Evolutionary conservation across 2,888 invertebrate species (phyloP), one percentile per base, ranked within the genome.

Genomic region (Seira ritae): DNA sequence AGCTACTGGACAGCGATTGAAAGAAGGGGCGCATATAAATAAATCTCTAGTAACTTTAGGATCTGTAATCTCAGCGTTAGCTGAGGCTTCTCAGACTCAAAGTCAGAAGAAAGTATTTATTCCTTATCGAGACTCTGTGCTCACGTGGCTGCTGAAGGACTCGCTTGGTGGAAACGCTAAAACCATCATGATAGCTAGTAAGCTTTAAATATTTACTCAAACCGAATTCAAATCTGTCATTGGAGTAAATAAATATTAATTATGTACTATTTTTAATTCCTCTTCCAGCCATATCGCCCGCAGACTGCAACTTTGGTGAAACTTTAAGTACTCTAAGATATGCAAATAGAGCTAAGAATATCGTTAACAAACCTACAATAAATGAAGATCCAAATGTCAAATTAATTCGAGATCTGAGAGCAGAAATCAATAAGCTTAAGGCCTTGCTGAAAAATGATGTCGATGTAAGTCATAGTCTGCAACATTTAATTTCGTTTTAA

Each of bases 331-430:
- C 97, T 0, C 91, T 97, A 71, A 93, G 96, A 8, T 97, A 97
- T 91, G 96, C 97, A 1, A 96, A 97, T 91, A 92, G 96, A 85
- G 97, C 97, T 23, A 96, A 96, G 92, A 96, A 96, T 90, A 97
- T 97, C 88, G 95, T 96, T 90, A 97, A 97, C 91, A 96, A 96
- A 90, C 96, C 96, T 0, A 96, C 96, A 50, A 95, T 97, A 90
- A 97, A 97, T 91, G 96, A 97, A 91, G 97, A 97, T 91, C 94
- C 95, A 20, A 96, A 96, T 91, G 96, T 96, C 72, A 96, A 95
- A 91, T 93, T 97, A 66, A 96, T 97, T 90, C 92, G 96, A 60
- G 96, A 96, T 89, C 92, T 96, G 37, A 92, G 96, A 22, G 95
- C 95, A 90, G 96, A 97, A 92, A 97, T 97, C 89, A 94, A 94